These are phyloP conservation scores for Rugalucina vietnamica DNA, from an alignment of 2,888 invertebrate species.

Conservation along the genomic window DNA sequence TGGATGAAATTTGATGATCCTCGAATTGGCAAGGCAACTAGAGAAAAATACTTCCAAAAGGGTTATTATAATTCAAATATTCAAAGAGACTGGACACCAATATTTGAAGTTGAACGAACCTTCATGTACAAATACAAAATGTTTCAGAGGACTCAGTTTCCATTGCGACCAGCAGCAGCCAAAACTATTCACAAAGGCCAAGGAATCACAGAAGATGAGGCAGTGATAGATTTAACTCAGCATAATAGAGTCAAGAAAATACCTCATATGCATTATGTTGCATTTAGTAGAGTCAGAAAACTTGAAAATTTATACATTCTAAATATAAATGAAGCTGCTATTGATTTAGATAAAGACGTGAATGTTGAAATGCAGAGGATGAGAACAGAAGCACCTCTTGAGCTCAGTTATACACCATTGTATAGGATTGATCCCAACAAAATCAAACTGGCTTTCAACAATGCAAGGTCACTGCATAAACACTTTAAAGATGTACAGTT, in stretches of 20 bases:
- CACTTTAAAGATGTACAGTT: background rate
- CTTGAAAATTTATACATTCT: constrained; percentile 31
- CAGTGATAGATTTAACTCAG: constrained; percentile 33
- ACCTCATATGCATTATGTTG: constrained; percentile 8
- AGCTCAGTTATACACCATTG: constrained; percentile 29
- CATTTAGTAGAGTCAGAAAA: constrained; percentile 1
- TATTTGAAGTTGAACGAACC: constrained; percentile 49
- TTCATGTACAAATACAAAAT: constrained; percentile 23
- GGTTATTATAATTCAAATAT: constrained; percentile 33
- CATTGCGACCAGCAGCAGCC: background rate
- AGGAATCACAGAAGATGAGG: constrained; percentile 44
- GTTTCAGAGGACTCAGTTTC: constrained; percentile 2
- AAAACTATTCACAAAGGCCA: constrained; percentile 24
- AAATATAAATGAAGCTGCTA: constrained; percentile 17
- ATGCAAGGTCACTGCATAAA: background rate
- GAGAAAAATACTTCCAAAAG: constrained; percentile 35
- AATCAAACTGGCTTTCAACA: background rate
- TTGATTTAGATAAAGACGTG: background rate
- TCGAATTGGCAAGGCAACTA: constrained; percentile 17
- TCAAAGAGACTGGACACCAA: constrained; percentile 40
- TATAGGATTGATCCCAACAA: constrained; percentile 5
- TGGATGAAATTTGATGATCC: constrained; percentile 45
- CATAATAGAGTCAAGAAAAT: background rate
- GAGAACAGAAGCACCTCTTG: background rate
- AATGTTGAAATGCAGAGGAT: constrained; percentile 3